Evolutionary conservation across 1,140 invertebrate species (phyloP).

Genomic region (Hyles vespertilio): DNA sequence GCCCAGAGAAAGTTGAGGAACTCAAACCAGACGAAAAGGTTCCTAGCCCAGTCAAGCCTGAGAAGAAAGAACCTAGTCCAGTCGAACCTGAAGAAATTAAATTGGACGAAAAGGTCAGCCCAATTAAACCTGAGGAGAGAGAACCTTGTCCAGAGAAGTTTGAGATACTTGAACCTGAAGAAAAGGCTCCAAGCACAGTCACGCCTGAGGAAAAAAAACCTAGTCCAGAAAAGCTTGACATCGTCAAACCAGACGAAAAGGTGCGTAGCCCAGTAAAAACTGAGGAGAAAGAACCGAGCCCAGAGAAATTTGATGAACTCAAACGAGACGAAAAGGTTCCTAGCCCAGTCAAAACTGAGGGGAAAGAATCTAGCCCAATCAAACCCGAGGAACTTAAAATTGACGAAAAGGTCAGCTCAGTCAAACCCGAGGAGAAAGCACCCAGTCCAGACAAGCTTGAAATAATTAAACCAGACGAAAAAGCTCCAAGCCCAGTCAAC

Average conservation of each 20-base stretch:
- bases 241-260: neutral
- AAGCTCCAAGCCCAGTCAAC: neutral
- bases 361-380: slow-evolving; percentile 1
- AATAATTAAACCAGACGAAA: neutral
- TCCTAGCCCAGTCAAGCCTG: neutral
- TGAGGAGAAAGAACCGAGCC: slow-evolving; percentile 4
- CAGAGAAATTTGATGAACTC: neutral
- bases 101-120: neutral
- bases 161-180: neutral
- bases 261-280: neutral
- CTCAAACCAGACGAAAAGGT: neutral
- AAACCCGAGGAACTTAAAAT: neutral
- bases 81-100: too few relatives aligned
- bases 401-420: neutral
- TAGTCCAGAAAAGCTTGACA: neutral
- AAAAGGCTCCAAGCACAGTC: neutral
- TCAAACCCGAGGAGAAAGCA: slow-evolving; percentile 1
- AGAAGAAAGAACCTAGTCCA: too few relatives aligned
- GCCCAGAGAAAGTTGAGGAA: too few relatives aligned
- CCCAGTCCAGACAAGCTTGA: neutral
- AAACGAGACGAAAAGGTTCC: neutral
- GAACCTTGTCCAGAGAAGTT: neutral
- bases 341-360: neutral
- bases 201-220: slow-evolving; percentile 1
- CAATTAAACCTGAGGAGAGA: neutral